Evolutionary conservation across 2,797 vertebrate genomes (phyloP), one percentile per base, ranked within the genome.

Genomic region (Hyperoplus immaculatus): DNA sequence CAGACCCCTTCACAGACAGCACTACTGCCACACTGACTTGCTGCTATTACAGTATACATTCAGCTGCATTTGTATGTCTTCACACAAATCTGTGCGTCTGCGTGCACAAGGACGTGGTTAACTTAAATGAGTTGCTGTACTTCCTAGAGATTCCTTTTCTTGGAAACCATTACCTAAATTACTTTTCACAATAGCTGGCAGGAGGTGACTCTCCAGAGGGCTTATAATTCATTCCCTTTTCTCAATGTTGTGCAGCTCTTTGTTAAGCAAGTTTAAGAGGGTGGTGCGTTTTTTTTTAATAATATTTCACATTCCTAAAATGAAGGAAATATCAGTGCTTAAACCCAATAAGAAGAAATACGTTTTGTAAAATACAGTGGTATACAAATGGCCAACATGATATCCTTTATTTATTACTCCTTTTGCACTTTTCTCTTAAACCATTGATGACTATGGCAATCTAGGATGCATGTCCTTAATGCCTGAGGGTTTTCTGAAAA

Each of bases 1-100:
- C 90, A 87, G 86, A 88, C 79, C 85, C 69, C 84, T 83, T 83
- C 84, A 71, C 72, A 72, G 56, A 77, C 78, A 64, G 70, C 65
- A 56, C 71, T 47, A 55, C 63, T 38, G 54, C 80, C 76, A 73
- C 56, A 85, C 10, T 66, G 71, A 57, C 50, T 69, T 62, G 46
- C 68, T 83, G 63, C 77, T 81, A 79, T 29, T 29, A 29, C 29
- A 29, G 85, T 78, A 67, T 72, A 78, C 54, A 21, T 67, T 70
- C 7, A 2, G 36, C 73, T 78, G 59, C 59, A 70, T 71, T 57
- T 65, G 49, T 49, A 47, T n/a, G 51, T 71, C 45, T 53, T 16
- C 46, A 53, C 67, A 42, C 12, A 6, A 11, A n/a, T 38, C 8
- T 60, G 58, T 61, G 46, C 59, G 38, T 62, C 45, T 57, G n/a